Conservation (phyloP, 2,113 vertebrate species). For the Platanista minor region DNA sequence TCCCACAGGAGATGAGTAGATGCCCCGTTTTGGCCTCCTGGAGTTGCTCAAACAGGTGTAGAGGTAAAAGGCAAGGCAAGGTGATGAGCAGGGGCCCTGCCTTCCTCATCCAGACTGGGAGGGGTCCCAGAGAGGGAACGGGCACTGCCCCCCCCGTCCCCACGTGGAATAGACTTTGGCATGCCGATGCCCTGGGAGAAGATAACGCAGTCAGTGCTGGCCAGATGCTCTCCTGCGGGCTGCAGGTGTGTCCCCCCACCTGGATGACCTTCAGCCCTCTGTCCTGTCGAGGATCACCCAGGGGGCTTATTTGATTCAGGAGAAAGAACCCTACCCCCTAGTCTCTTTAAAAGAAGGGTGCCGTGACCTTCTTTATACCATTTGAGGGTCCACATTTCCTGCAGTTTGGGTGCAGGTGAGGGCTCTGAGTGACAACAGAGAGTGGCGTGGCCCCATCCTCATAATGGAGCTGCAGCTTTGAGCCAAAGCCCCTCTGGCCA, state of each 20-base stretch:
- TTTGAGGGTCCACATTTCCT: not conserved
- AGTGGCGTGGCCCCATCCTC: fast-evolving
- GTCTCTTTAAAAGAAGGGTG: not conserved
- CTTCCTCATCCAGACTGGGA: fast-evolving
- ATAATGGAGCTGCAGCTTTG: not conserved
- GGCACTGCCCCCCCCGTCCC: fast-evolving
- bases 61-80: not conserved
- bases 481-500: fast-evolving
- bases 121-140: not conserved
- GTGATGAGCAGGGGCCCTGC: fast-evolving
- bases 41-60: not conserved
- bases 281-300: no score
- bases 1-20: not conserved
- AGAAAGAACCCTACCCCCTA: fast-evolving
- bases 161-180: fast-evolving
- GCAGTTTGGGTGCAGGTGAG: not conserved
- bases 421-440: not conserved
- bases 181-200: not conserved
- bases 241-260: not conserved
- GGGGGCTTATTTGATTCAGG: not conserved
- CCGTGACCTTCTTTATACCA: fast-evolving
- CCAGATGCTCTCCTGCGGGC: not conserved
- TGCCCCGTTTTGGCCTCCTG: fast-evolving
- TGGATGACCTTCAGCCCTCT: no score
- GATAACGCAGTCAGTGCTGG: fast-evolving